Conservation (phyloP, 2,113 vertebrate species). For the Morone saxatilis region DNA sequence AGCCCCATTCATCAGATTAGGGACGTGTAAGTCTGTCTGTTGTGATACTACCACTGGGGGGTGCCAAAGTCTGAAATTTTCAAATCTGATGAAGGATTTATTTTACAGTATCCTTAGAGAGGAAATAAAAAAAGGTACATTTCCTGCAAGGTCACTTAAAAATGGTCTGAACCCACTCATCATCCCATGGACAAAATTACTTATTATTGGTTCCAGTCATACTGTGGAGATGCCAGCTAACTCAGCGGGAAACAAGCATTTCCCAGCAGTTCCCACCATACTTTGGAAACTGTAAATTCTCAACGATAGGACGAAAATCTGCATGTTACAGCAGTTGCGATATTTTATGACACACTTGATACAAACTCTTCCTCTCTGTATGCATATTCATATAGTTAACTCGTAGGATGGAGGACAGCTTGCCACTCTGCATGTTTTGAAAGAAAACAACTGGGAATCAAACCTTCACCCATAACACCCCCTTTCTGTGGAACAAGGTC, state of each 20-base stretch:
- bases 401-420: slow-evolving; percentile 45
- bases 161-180: slow-evolving; percentile 40
- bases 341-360: slow-evolving; percentile 58
- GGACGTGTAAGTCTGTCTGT: not conserved
- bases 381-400: slow-evolving; percentile 40
- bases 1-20: not conserved
- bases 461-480: slow-evolving; percentile 38
- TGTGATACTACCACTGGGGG: not conserved
- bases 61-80: not conserved
- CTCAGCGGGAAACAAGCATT: slow-evolving; percentile 48
- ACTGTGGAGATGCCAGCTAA: slow-evolving; percentile 41
- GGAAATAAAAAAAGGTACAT: slow-evolving; percentile 35
- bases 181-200: slow-evolving; percentile 37
- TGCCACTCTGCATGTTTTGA: slow-evolving; percentile 52
- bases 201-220: slow-evolving; percentile 48
- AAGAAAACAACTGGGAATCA: slow-evolving; percentile 65
- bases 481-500: slow-evolving; percentile 32
- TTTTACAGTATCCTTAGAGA: slow-evolving; percentile 7
- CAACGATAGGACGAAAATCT: slow-evolving; percentile 36
- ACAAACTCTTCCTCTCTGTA: slow-evolving; percentile 27
- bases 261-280: slow-evolving; percentile 39
- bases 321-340: slow-evolving; percentile 22
- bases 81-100: not conserved
- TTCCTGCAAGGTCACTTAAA: slow-evolving; percentile 33
- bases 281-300: slow-evolving; percentile 45